Percentiles rank a stretch among this genome's conserved stretches.
These are phyloP conservation scores for Spilosoma lubricipeda DNA, from an alignment of 2,888 invertebrate genomes.

Conservation along the genomic window DNA sequence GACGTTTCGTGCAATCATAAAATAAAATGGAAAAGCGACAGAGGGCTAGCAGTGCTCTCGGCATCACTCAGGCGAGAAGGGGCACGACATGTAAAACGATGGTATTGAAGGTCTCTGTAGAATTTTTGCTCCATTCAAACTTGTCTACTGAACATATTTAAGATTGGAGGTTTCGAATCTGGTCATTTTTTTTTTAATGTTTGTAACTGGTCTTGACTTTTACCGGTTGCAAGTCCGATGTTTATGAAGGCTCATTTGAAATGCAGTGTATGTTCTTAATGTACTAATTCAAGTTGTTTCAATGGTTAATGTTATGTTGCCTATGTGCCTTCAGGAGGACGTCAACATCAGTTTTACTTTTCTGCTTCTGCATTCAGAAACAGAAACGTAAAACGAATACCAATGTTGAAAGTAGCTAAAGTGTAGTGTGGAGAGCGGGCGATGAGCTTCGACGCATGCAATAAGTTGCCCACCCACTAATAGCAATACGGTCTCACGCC, in stretches of 20 bases:
- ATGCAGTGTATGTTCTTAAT: no score
- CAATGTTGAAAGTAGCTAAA: not conserved
- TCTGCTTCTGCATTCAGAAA: no score
- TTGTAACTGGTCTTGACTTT: not conserved
- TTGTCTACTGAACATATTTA: not conserved
- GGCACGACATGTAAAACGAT: not conserved
- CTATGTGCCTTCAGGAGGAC: no score
- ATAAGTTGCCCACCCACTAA: not conserved
- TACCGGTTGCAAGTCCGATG: not conserved
- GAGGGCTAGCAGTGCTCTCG: not conserved
- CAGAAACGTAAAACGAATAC: no score
- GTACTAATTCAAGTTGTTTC: no score
- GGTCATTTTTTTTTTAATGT: not conserved
- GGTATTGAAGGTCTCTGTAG: not conserved
- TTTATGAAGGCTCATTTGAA: no score
- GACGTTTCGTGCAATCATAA: slow-evolving; percentile 5
- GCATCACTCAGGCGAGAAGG: not conserved
- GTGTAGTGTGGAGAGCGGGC: not conserved
- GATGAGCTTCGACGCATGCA: not conserved
- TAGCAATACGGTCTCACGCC: not conserved
- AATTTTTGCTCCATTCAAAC: not conserved
- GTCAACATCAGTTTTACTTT: no score
- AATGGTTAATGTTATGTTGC: no score
- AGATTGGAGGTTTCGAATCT: not conserved
- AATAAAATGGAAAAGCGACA: not conserved